These are phyloP conservation scores for Patella caerulea DNA, from an alignment of 2,888 invertebrate genomes.

Conservation along the genomic window DNA sequence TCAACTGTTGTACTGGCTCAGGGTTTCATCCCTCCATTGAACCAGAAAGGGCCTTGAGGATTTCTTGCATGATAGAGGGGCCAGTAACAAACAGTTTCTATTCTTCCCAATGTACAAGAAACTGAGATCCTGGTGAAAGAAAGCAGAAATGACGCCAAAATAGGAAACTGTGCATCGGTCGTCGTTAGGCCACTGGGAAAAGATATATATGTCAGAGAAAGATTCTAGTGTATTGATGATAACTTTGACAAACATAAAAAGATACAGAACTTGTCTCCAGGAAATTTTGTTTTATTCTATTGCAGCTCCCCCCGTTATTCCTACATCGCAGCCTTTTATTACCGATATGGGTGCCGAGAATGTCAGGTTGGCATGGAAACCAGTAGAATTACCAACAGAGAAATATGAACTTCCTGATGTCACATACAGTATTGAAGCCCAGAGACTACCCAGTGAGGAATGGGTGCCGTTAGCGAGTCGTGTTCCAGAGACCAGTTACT, in stretches of 20 bases:
- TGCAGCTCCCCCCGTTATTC: conserved; percentile 55
- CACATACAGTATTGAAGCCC: conserved; percentile 59
- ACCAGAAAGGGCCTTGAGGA: not conserved
- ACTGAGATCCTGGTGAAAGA: no score
- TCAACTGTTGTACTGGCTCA: no score
- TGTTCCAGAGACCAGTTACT: conserved; percentile 57
- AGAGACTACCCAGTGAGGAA: conserved; percentile 51
- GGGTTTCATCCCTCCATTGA: not conserved
- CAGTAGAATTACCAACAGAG: conserved; percentile 47
- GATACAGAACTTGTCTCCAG: no score
- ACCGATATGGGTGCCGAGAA: conserved; percentile 62
- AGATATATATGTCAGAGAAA: no score
- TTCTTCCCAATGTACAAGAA: no score
- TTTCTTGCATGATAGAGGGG: not conserved
- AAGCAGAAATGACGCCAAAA: no score
- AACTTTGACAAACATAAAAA: no score
- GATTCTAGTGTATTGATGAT: no score
- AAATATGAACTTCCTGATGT: conserved; percentile 41
- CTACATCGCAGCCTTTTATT: conserved; percentile 53
- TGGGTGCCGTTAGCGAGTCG: conserved; percentile 56
- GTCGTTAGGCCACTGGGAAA: no score
- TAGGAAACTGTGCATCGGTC: no score
- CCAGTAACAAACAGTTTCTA: no score
- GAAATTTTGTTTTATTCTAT: not conserved
- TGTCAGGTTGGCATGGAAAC: conserved; percentile 62